Percentiles rank a stretch among this genome's conserved stretches.
Evolutionary conservation across 2,113 vertebrate species (phyloP).

Genomic region (Alces alces): DNA sequence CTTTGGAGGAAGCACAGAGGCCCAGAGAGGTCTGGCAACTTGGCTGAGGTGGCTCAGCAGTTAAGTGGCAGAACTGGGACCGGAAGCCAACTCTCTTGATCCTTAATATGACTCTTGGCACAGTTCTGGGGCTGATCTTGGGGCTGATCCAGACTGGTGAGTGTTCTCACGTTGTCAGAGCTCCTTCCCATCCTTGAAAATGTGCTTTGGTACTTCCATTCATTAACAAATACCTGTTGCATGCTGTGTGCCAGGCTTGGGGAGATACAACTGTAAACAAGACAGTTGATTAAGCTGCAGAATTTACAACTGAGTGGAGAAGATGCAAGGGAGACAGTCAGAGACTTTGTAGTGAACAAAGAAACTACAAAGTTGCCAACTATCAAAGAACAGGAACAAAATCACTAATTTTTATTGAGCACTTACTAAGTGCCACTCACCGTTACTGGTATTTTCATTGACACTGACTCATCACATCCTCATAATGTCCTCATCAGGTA

Average conservation of each 20-base stretch:
- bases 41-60: neutral
- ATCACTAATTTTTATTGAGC: neutral
- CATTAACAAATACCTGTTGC: neutral
- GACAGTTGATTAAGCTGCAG: neutral
- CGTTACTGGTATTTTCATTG: neutral
- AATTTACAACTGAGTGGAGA: neutral
- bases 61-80: neutral
- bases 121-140: neutral
- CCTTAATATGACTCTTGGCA: neutral
- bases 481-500: neutral
- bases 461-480: neutral
- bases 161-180: neutral
- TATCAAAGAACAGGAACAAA: neutral
- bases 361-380: neutral
- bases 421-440: neutral
- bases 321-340: neutral
- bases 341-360: neutral
- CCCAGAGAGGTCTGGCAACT: neutral
- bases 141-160: neutral
- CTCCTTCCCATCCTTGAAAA: neutral
- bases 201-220: neutral
- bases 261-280: neutral
- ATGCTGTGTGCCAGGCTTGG: neutral
- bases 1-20: neutral
- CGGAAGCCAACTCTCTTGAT: constrained; percentile 16